Evolutionary conservation across 2,113 vertebrate genomes (phyloP).

Genomic region (Galeopterus variegatus): DNA sequence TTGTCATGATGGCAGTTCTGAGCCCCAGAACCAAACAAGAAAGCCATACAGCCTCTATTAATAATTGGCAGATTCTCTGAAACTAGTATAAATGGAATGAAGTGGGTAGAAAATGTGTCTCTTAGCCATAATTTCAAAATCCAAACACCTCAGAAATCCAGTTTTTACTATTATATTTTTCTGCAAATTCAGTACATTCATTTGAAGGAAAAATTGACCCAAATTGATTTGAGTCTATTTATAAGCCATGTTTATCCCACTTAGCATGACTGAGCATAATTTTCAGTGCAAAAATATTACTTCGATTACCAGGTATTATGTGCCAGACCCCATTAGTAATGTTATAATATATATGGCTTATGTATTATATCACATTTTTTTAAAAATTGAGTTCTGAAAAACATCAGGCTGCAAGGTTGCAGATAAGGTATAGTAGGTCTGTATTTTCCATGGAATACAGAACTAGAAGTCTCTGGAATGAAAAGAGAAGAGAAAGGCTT

Average conservation of each 20-base stretch:
- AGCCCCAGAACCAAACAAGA: not conserved
- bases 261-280: not conserved
- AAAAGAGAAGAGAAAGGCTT: not conserved
- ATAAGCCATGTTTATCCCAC: not conserved
- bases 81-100: not conserved
- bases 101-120: not conserved
- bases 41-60: not conserved
- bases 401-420: not conserved
- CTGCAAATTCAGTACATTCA: constrained; percentile 20
- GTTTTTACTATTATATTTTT: not conserved
- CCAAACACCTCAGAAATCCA: constrained; percentile 19
- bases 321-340: not conserved
- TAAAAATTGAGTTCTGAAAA: constrained; percentile 54
- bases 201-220: constrained; percentile 26
- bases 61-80: not conserved
- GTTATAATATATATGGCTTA: not conserved
- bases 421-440: not conserved
- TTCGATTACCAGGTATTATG: not conserved
- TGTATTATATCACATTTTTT: not conserved
- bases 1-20: not conserved
- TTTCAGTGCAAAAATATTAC: constrained; percentile 45
- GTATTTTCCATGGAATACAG: not conserved
- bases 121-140: not conserved
- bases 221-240: not conserved
- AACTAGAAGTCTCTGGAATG: not conserved